Conservation (phyloP, 2,113 vertebrate genomes). For the Cyanocitta stelleri region DNA sequence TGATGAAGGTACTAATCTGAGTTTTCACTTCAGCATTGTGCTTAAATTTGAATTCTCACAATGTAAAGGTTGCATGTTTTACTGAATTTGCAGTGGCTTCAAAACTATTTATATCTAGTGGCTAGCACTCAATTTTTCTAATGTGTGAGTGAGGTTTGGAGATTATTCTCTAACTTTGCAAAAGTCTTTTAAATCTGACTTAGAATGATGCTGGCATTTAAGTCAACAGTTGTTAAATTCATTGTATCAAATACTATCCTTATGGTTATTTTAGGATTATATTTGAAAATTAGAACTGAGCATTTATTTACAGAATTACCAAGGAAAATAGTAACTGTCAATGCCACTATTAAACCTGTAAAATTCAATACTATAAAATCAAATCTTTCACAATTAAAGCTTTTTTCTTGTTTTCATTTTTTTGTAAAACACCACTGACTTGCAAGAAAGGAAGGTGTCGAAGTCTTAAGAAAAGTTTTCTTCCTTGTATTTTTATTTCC, state of each 20-base stretch:
- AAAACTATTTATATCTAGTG: background rate
- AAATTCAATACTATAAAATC: background rate
- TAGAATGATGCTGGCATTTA: background rate
- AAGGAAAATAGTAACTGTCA: background rate
- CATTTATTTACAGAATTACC: background rate
- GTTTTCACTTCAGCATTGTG: background rate
- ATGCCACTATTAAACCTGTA: background rate
- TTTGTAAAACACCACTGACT: background rate
- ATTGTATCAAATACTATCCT: background rate
- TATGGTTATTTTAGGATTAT: background rate
- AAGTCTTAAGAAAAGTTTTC: background rate
- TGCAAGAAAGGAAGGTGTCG: background rate
- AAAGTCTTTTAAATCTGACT: background rate
- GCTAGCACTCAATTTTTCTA: background rate
- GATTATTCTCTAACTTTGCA: background rate
- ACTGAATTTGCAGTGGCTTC: background rate
- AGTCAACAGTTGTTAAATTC: background rate
- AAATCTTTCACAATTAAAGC: background rate
- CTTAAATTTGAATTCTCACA: background rate
- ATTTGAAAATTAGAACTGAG: background rate
- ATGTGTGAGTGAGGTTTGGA: background rate
- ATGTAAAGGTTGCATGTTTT: background rate
- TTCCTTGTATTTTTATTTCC: background rate
- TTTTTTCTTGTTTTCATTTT: background rate
- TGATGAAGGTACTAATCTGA: background rate